A percentile compares a stretch with the other conserved stretches of the same genome.
phyloP scores from a whole-genome alignment of 2,797 vertebrate species.

The Argya squamiceps region DNA sequence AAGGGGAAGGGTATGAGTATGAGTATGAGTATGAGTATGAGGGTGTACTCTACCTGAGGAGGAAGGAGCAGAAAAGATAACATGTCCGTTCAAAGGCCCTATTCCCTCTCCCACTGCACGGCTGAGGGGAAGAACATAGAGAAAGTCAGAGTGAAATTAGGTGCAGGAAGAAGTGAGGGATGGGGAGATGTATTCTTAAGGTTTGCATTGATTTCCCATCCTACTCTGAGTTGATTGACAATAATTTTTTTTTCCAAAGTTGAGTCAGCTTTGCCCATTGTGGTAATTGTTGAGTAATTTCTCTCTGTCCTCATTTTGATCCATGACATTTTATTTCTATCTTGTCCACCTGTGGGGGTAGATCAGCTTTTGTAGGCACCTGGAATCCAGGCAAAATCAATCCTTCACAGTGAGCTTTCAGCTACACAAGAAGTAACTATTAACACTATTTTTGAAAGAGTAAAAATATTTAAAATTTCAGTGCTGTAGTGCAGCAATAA shows the following conservation, averaged over 20 bases:
- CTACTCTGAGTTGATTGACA: not conserved
- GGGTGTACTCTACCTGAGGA: not conserved
- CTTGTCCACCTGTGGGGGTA: not conserved
- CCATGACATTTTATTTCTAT: not conserved
- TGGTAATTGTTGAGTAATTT: not conserved
- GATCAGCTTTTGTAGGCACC: not conserved
- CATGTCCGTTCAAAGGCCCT: not conserved
- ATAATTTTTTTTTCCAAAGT: not conserved
- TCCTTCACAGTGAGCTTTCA: not conserved
- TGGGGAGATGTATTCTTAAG: not conserved
- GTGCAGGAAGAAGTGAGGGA: not conserved
- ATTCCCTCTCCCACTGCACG: not conserved
- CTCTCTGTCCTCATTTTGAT: not conserved
- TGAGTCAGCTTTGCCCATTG: not conserved
- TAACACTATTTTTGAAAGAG: not conserved
- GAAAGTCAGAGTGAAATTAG: not conserved
- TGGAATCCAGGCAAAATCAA: not conserved
- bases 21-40: not conserved
- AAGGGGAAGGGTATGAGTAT: not conserved
- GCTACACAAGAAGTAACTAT: not conserved
- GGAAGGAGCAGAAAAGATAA: not conserved
- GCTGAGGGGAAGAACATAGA: fast-evolving
- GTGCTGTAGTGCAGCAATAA: not conserved
- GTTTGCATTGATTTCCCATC: not conserved
- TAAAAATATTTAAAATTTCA: not conserved